Evolutionary conservation across 2,888 invertebrate species (phyloP), one percentile per base, ranked within the genome.

Genomic region (Miltochrista miniata): DNA sequence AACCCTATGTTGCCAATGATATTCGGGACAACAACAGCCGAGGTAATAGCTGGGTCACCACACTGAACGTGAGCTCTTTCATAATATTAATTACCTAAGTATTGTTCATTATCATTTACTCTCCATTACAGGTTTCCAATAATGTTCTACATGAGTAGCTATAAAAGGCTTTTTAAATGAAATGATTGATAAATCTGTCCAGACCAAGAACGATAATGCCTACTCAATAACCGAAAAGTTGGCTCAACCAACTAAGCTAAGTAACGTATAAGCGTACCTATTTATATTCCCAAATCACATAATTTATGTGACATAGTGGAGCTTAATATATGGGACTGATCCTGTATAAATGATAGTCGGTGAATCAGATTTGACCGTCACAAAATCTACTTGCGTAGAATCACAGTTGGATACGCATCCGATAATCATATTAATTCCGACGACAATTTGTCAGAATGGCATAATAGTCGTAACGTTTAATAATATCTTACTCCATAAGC

Each of bases 11-110:
- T 48, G 49, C 45, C 50, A 35, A 49, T 49, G 49, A 74, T 75
- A 76, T 78, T 74, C 70, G 70, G 79, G 71, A 71, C 72, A 74
- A n/a, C n/a, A n/a, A 74, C 73, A 74, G 76, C 76, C 58, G 59
- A 61, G 64, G 64, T 77, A 76, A 79, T 77, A 72, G 67, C 24
- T 45, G 42, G 61, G 64, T 58, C 56, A 53, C 49, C 37, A 51
- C 46, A 48, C 51, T 51, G 60, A 51, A 55, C 58, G 59, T 7
- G 60, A 52, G 55, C 54, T 59, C 58, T 69, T 64, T 66, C 67
- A 61, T 68, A 64, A 62, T 68, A 65, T 73, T 68, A 65, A 74
- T 72, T 64, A 66, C 60, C 62, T 48, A 62, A 51, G 61, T 55
- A 60, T 59, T 57, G 64, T 69, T 74, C 68, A 70, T 69, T 70